A percentile compares a stretch with the other conserved stretches of the same genome.
phyloP scores from a whole-genome alignment of 2,888 invertebrate species.

The Sesia bembeciformis region DNA sequence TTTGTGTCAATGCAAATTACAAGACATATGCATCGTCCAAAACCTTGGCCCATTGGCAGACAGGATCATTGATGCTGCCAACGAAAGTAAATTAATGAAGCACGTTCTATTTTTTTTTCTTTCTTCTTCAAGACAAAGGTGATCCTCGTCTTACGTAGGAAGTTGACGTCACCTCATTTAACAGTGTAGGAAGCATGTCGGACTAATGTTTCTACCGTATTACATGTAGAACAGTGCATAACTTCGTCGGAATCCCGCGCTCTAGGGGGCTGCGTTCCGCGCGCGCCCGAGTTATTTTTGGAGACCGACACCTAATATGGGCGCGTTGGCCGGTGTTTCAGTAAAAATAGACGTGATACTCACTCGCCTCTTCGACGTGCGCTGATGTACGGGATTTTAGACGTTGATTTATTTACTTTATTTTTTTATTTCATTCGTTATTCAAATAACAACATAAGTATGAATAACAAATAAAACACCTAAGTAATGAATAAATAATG shows the following conservation, averaged over 20 bases:
- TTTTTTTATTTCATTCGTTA: not conserved
- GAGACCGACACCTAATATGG: conserved; percentile 67
- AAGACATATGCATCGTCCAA: not conserved
- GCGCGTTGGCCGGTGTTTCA: conserved; percentile 56
- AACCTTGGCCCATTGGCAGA: conserved; percentile 27
- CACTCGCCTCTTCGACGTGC: conserved; percentile 28
- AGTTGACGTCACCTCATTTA: not conserved
- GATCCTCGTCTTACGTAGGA: not conserved
- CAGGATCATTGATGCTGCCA: not conserved
- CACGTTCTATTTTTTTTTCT: not conserved
- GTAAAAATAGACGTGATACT: conserved; percentile 48
- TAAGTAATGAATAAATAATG: too few relatives aligned
- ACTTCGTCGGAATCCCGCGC: conserved; percentile 21
- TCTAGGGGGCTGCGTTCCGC: conserved; percentile 36
- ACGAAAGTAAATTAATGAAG: not conserved
- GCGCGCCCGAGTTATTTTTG: conserved; percentile 49
- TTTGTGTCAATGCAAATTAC: too few relatives aligned
- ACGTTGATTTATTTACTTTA: not conserved
- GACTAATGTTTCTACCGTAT: not conserved
- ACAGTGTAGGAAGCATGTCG: not conserved
- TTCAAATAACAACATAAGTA: not conserved
- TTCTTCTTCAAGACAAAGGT: not conserved
- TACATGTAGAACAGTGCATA: not conserved
- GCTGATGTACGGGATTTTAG: conserved; percentile 13
- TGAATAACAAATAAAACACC: too few relatives aligned